Conservation (phyloP, 2,888 invertebrate genomes). For the Pollenia angustigena region DNA sequence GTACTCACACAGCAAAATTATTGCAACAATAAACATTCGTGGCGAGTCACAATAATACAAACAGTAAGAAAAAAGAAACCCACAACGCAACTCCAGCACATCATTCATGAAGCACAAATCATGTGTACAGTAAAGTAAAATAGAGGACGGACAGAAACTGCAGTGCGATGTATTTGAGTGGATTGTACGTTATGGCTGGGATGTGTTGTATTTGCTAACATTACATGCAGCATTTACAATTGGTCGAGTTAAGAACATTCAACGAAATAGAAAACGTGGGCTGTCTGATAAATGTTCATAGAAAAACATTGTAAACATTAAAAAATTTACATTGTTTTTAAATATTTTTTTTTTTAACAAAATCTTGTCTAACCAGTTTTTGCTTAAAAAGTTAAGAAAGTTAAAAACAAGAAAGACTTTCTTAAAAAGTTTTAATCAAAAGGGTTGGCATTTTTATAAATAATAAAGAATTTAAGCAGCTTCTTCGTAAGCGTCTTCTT, state of each 20-base stretch:
- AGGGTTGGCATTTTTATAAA: too few relatives aligned
- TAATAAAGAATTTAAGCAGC: too few relatives aligned
- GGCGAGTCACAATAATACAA: constrained; percentile 71
- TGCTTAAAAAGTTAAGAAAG: too few relatives aligned
- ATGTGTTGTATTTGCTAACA: constrained; percentile 24
- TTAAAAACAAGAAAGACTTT: too few relatives aligned
- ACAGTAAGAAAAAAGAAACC: constrained; percentile 34
- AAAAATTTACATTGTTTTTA: too few relatives aligned
- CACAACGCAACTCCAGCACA: constrained; percentile 25
- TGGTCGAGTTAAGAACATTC: constrained; percentile 26
- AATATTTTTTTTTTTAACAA: too few relatives aligned
- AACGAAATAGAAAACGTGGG: neutral
- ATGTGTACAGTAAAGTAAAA: constrained; percentile 22
- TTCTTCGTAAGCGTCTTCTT: too few relatives aligned
- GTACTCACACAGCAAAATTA: constrained; percentile 39
- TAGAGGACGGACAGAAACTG: constrained; percentile 22
- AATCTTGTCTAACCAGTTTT: too few relatives aligned
- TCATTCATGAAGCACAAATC: neutral
- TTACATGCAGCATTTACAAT: constrained; percentile 28
- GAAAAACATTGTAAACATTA: too few relatives aligned
- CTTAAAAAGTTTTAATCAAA: too few relatives aligned
- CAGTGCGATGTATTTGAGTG: constrained; percentile 6
- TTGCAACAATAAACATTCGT: constrained; percentile 61
- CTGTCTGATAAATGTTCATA: neutral
- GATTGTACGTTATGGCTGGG: constrained; percentile 3